A percentile compares a stretch with the other conserved stretches of the same genome.
Evolutionary conservation across 2,888 invertebrate genomes (phyloP).

Genomic region (Dichetophora obliterata): DNA sequence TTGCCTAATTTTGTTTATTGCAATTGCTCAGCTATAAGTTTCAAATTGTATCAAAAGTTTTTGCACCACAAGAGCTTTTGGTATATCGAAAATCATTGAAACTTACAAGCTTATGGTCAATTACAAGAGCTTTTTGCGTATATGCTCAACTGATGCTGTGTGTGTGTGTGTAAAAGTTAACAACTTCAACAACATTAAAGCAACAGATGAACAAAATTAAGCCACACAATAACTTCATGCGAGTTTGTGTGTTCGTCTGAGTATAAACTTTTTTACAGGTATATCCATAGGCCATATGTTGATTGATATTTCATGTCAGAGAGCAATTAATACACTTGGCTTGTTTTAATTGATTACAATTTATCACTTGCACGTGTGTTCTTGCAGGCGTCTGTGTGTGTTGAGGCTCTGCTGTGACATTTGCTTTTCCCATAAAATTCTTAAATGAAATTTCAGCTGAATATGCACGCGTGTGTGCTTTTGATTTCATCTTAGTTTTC

Average conservation of each 20-base stretch:
- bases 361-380: neutral
- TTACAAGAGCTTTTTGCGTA: neutral
- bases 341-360: constrained; percentile 27
- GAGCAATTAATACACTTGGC: constrained; percentile 23
- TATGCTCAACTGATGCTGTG: neutral
- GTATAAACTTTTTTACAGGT: neutral
- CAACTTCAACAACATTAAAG: neutral
- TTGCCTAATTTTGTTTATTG: too few species aligned
- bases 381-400: neutral
- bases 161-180: too few species aligned
- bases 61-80: too few species aligned
- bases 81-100: neutral
- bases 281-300: constrained; percentile 13
- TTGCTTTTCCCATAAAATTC: too few species aligned
- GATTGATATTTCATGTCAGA: constrained; percentile 33
- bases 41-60: too few species aligned
- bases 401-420: neutral
- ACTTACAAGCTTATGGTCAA: constrained; percentile 1
- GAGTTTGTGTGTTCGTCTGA: neutral
- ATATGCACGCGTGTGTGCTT: too few species aligned
- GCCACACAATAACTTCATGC: neutral
- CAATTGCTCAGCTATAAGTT: too few species aligned
- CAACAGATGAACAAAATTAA: neutral
- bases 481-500: too few species aligned
- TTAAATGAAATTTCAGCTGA: too few species aligned